Percentiles rank a stretch among this genome's conserved stretches.
These are phyloP conservation scores for Aegithalos caudatus DNA, from an alignment of 2,113 vertebrate genomes.

Conservation along the genomic window DNA sequence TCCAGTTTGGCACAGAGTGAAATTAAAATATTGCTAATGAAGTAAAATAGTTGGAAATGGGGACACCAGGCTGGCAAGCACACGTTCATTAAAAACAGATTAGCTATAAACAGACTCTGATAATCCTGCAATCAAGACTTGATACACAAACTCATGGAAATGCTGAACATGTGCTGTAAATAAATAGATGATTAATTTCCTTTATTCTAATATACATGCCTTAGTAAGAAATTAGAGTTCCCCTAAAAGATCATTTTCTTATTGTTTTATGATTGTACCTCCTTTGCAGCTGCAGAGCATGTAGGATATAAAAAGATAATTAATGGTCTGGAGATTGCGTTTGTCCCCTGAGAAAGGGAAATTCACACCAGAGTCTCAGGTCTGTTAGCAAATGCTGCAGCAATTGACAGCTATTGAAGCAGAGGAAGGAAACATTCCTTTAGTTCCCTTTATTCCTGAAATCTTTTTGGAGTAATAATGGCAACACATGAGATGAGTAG, in stretches of 20 bases:
- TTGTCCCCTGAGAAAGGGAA: not conserved
- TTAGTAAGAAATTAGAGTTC: constrained; percentile 9
- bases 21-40: constrained; percentile 6
- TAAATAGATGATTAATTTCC: constrained; percentile 46
- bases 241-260: constrained; percentile 7
- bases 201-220: not conserved
- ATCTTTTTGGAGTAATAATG: not conserved
- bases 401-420: not conserved
- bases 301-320: constrained; percentile 6
- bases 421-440: not conserved
- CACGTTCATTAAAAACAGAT: constrained; percentile 60
- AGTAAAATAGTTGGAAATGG: constrained; percentile 4
- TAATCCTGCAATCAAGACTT: constrained; percentile 59
- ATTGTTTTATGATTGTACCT: not conserved
- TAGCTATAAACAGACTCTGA: constrained; percentile 36
- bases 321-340: not conserved
- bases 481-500: not conserved
- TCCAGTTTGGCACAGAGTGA: not conserved
- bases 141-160: constrained; percentile 49
- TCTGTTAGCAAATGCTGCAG: not conserved
- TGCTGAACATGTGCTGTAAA: constrained; percentile 44
- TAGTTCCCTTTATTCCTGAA: not conserved
- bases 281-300: not conserved
- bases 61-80: constrained; percentile 16
- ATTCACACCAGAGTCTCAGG: not conserved